Evolutionary conservation across 2,888 invertebrate genomes (phyloP), one percentile per base, ranked within the genome.

Genomic region (Carterocephalus palaemon): DNA sequence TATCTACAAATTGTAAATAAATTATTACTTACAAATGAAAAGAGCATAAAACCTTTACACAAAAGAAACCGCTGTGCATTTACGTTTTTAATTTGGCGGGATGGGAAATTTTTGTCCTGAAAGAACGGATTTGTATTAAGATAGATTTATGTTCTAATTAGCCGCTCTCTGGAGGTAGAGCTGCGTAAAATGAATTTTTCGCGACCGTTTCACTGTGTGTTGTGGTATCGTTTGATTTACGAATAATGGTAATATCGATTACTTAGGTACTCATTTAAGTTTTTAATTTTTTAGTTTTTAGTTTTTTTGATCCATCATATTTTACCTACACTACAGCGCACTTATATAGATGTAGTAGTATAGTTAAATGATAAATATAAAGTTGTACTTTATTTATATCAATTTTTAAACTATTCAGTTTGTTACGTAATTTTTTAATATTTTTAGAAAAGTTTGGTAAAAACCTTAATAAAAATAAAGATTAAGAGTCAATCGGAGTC

Each of bases 121-220:
- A 76, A 74, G 72, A 67, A 64, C 61, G 70, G 71, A 71, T 75
- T 75, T 71, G 67, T 70, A 67, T 73, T 69, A 74, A 76, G 73
- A 69, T 66, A 75, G 78, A 81, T 81, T 81, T 81, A 81, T 80
- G 77, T 73, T 76, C 72, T 81, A 81, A 81, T 80, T 81, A 81
- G 79, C 69, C 67, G 64, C 57, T 62, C 64, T 62, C 62, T 65
- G 69, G 67, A 49, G 54, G 60, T 67, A 67, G 69, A 70, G 61
- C 70, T 68, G 68, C 65, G 76, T 73, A 70, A 77, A 74, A 70
- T 64, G 67, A 71, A 81, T 80, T 78, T n/a, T 80, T 78, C 73
- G 75, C 59, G 70, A 76, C 75, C 75, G 61, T 67, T 62, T 70
- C 72, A 68, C 67, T 73, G 70, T 70, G 69, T 66, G 74, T 73